These are phyloP conservation scores for Trilocha varians DNA, from an alignment of 2,888 invertebrate genomes.

Conservation along the genomic window DNA sequence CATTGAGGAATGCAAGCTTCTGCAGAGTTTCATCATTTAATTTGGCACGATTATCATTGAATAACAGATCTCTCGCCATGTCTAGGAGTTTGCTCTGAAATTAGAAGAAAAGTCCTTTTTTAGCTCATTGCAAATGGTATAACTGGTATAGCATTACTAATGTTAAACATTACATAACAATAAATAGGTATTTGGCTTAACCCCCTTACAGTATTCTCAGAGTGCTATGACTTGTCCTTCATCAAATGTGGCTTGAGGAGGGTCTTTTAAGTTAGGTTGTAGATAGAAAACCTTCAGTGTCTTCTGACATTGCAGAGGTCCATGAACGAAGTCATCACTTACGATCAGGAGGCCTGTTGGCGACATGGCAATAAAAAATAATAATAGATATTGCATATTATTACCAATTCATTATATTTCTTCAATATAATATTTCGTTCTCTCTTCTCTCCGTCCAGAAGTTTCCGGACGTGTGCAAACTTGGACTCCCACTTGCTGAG, in stretches of 20 bases:
- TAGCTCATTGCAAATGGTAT: not conserved
- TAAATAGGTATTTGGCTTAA: too few species aligned
- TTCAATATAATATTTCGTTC: conserved; percentile 79
- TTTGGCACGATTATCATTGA: conserved; percentile 78
- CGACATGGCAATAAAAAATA: not conserved
- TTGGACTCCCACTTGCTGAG: conserved; percentile 85
- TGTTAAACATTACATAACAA: too few species aligned
- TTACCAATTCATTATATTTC: conserved; percentile 81
- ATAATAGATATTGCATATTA: conserved; percentile 12
- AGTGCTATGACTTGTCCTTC: too few species aligned
- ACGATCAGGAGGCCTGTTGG: too few species aligned
- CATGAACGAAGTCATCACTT: too few species aligned
- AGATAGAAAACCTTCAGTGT: too few species aligned
- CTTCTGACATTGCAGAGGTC: too few species aligned
- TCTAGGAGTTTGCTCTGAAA: conserved; percentile 81
- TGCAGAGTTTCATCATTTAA: conserved; percentile 87
- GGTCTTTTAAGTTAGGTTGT: too few species aligned
- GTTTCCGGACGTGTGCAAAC: conserved; percentile 84
- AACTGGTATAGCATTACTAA: too few species aligned
- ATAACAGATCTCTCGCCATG: conserved; percentile 81
- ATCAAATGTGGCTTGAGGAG: too few species aligned
- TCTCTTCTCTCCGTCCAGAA: conserved; percentile 86
- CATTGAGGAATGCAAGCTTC: conserved; percentile 84
- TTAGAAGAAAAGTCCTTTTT: not conserved
- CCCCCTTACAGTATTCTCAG: too few species aligned